Evolutionary conservation across 2,888 invertebrate genomes (phyloP), one percentile per base, ranked within the genome.

Genomic region (Pseudanteris insignis): DNA sequence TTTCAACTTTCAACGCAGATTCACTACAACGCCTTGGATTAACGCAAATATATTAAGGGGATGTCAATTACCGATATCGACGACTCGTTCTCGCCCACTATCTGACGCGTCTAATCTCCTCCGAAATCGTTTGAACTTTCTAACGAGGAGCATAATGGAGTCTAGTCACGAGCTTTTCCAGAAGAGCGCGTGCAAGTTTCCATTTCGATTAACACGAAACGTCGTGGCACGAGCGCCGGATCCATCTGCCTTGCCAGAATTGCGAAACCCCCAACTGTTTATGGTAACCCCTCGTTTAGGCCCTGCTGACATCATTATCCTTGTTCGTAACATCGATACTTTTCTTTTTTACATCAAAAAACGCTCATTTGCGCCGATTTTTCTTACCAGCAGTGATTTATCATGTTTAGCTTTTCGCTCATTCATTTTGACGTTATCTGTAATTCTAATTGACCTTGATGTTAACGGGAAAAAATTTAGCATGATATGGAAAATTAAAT

Each of bases 151-250:
- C 43, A 51, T 64, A 59, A 60, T 54, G 62, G 37, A 66, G 44
- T 67, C 65, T 47, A 58, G 63, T 64, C 66, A 65, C 66, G 68
- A 68, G 61, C 53, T 48, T 41, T 55, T 63, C 62, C 44, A 50
- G 50, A 51, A 63, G 50, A 63, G 50, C 65, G 64, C 65, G 63
- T 63, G 62, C 40, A 38, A 64, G 64, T 61, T 68, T 64, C 61
- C 65, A 66, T 68, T 66, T 63, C 61, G 61, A 66, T 64, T 63
- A 68, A 66, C 65, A 61, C 54, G 61, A 63, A 68, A 63, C 63
- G 66, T 66, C 48, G 47, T 48, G 47, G 46, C 38, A 63, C 43
- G 47, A 43, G 47, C 21, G 44, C 51, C 33, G 38, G 9, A 34
- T 53, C 25, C 25, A 41, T 32, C 41, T 26, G 30, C 8, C 37